These are phyloP conservation scores for Hydroisotoma schaefferi DNA, from an alignment of 2,888 invertebrate genomes.

Conservation along the genomic window DNA sequence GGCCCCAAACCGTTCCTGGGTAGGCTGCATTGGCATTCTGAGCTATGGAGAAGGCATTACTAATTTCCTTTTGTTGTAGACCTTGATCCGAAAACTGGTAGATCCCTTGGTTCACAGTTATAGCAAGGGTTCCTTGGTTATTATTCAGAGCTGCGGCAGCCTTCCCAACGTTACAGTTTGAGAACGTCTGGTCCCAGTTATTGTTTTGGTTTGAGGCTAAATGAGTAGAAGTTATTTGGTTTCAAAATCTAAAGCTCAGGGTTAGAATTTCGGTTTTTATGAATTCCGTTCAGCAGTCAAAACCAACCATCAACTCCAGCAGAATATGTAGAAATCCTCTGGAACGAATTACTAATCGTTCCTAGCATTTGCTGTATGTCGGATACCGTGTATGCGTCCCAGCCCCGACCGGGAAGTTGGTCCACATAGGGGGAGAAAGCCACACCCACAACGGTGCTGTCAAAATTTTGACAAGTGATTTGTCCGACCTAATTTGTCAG, in stretches of 20 bases:
- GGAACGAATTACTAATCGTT: not conserved
- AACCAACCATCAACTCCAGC: not conserved
- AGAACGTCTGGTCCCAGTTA: not conserved
- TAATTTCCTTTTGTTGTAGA: conserved; percentile 17
- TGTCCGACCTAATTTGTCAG: too few species aligned
- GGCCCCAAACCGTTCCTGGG: conserved; percentile 31
- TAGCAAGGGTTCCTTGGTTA: not conserved
- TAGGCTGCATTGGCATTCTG: conserved; percentile 24
- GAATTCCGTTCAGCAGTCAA: not conserved
- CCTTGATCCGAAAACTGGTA: conserved; percentile 7
- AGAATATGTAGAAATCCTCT: not conserved
- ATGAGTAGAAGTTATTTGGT: too few species aligned
- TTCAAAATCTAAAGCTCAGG: not conserved
- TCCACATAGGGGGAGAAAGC: not conserved
- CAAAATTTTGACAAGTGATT: too few species aligned
- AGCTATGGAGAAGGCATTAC: conserved; percentile 25
- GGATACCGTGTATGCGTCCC: not conserved
- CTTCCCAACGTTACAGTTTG: not conserved
- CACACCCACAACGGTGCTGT: too few species aligned
- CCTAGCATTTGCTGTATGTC: not conserved
- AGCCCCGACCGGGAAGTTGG: not conserved
- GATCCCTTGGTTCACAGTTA: conserved; percentile 26
- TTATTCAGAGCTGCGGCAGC: not conserved
- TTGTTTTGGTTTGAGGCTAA: not conserved
- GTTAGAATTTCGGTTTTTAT: not conserved